Conservation (phyloP, 1,140 invertebrate species). For the Microvelia longipes region DNA sequence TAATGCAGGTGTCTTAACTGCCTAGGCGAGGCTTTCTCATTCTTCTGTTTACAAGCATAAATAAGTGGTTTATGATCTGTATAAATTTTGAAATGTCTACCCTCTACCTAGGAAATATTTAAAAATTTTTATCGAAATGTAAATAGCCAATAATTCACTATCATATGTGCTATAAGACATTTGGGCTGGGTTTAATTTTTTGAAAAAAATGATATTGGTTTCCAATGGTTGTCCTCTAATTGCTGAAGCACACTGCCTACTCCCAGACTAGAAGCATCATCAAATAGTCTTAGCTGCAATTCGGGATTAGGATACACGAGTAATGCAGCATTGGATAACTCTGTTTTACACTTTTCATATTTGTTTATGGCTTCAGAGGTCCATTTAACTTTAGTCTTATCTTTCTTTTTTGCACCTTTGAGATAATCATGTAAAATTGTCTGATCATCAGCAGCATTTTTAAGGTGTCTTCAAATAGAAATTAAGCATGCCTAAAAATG, state of each 20-base stretch:
- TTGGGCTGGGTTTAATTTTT: background rate
- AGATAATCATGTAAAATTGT: slow-evolving; percentile 14
- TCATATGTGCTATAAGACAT: background rate
- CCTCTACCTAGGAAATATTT: slow-evolving; percentile 25
- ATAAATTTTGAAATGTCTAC: slow-evolving; percentile 24
- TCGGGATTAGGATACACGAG: slow-evolving; percentile 7
- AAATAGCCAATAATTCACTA: background rate
- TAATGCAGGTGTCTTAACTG: slow-evolving; percentile 25
- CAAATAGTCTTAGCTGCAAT: background rate
- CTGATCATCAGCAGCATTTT: slow-evolving; percentile 11
- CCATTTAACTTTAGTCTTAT: slow-evolving; percentile 13
- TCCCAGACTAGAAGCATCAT: background rate
- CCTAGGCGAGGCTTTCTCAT: slow-evolving; percentile 19
- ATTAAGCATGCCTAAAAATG: slow-evolving; percentile 13
- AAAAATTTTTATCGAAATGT: background rate
- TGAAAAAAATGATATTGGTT: slow-evolving; percentile 5
- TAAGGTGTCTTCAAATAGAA: slow-evolving; percentile 7
- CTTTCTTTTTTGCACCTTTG: slow-evolving; percentile 17
- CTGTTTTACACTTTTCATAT: slow-evolving; percentile 14
- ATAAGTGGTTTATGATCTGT: slow-evolving; percentile 31
- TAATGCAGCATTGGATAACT: slow-evolving; percentile 10
- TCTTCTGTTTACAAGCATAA: slow-evolving; percentile 22
- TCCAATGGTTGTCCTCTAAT: background rate
- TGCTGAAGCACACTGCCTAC: slow-evolving; percentile 6
- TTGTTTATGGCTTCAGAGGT: slow-evolving; percentile 7